Base-by-base conservation (phyloP, 2,797 vertebrate species). In the Poeciliopsis turneri region DNA sequence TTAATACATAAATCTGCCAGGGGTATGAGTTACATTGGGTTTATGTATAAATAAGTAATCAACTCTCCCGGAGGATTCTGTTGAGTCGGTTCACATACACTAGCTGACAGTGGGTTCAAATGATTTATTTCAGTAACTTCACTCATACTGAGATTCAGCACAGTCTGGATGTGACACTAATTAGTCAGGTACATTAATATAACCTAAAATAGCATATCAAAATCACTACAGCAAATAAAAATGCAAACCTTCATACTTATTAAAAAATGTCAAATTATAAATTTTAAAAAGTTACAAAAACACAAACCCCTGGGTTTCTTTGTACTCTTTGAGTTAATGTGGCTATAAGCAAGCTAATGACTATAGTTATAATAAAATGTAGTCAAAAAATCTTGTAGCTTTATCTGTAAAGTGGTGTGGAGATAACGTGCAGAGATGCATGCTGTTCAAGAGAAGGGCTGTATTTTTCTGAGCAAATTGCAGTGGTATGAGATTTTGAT, bases 401-500 rank as follows among this genome's bases (percentile, higher is more conserved):
- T 84, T 87, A 79, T 87, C 84, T 83, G 81, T 75, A 75, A 83
- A 86, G 69, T 72, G 75, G 61, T 74, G 70, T 84, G 77, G 79
- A 78, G 82, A 81, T 84, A 81, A 88, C 68, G 71, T 68, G 72
- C 39, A 23, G 75, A 75, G 84, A 84, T 82, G 46, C 80, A 76
- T 74, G 66, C 61, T 51, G 57, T 80, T 80, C 82, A 85, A 74
- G 61, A 84, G 78, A 51, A 82, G 75, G 92, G 75, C 81, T 87
- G 73, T 83, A 79, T 93, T 90, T 88, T 86, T 79, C 73, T 74
- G 39, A 76, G 88, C 90, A 90, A 89, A 85, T 78, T 84, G 86
- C 75, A 51, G 45, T 78, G 84, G 81, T 81, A 76, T 82, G 82
- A 86, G 85, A 81, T 72, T 83, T 84, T 69, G 77, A 46, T 80